Conservation (phyloP, 2,113 vertebrate species). For the Pluvialis apricaria region DNA sequence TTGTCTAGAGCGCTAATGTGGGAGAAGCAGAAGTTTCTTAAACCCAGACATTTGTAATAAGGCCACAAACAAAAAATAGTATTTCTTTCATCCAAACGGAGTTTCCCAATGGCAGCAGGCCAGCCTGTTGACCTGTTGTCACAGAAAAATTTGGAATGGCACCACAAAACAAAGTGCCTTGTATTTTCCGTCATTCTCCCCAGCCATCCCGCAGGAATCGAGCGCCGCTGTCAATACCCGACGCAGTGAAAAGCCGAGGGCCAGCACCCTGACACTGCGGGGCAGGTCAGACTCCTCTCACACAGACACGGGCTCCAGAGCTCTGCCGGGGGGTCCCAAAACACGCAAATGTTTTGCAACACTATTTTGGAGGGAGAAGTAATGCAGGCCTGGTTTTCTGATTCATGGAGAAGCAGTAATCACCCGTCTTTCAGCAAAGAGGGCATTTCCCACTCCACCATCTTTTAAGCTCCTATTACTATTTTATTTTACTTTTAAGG, state of each 20-base stretch:
- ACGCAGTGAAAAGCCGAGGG: background rate
- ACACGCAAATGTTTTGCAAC: background rate
- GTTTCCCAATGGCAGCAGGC: slow-evolving; percentile 67
- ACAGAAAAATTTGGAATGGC: slow-evolving; percentile 32
- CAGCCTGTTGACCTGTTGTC: slow-evolving; percentile 66
- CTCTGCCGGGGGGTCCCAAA: background rate
- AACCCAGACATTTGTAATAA: slow-evolving; percentile 73
- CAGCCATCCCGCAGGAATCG: background rate
- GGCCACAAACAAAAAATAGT: slow-evolving; percentile 51
- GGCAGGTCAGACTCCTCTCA: background rate
- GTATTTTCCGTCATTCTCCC: background rate
- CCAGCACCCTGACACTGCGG: background rate
- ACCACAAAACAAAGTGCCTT: background rate
- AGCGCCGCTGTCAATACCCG: background rate
- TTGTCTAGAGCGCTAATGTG: slow-evolving; percentile 66
- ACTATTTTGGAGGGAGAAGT: background rate
- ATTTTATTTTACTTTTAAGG: background rate
- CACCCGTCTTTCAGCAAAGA: background rate
- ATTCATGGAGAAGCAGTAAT: background rate
- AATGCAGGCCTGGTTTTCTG: background rate
- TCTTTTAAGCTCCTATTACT: background rate
- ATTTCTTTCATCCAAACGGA: slow-evolving; percentile 49
- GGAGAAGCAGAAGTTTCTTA: slow-evolving; percentile 73
- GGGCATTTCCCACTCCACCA: background rate
- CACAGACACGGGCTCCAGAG: background rate